Evolutionary conservation across 1,140 invertebrate genomes (phyloP), one percentile per base, ranked within the genome.

Genomic region (Acyrthosiphon pisum): DNA sequence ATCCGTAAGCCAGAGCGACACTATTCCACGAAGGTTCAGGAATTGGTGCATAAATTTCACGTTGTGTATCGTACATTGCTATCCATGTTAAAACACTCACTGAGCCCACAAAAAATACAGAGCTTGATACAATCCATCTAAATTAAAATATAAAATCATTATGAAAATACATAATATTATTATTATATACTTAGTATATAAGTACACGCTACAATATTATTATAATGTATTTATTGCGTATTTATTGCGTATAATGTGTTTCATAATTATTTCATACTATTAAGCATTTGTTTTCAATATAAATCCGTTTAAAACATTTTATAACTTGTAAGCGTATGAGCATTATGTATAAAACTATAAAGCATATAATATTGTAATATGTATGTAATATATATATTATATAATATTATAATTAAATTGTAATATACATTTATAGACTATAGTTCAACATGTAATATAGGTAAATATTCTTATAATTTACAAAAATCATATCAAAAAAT

Each of bases 1-100:
- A 96, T 81, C 97, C 97, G 93, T 96, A 97, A 30, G 96, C 96
- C 88, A 95, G 96, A 0, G 97, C 95, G 23, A 97, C 94, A 89
- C 96, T 95, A 86, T 96, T 94, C 94, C 95, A 96, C 1, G 94
- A 93, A 94, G 23, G 94, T 89, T n/a, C 94, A 93, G 93, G 94
- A 30, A 94, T 89, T 8, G 94, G 88, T 26, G 93, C 56, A 46
- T 93, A 90, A 0, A 93, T 20, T 41, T 93, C 90, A 35, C 87
- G 92, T 30, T 87, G 94, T 93, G 96, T 95, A 93, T 94, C 94
- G 8, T 95, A 92, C 93, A 96, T 95, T 93, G 95, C 96, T 37
- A 94, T 94, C 96, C 96, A 96, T 7, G 96, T 96, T 30, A 96
- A 94, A 0, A 96, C 94, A 11, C 96, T 96, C 68, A 97, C 96